Evolutionary conservation across 2,113 vertebrate genomes (phyloP), one percentile per base, ranked within the genome.

Genomic region (Bubo blakistoni): DNA sequence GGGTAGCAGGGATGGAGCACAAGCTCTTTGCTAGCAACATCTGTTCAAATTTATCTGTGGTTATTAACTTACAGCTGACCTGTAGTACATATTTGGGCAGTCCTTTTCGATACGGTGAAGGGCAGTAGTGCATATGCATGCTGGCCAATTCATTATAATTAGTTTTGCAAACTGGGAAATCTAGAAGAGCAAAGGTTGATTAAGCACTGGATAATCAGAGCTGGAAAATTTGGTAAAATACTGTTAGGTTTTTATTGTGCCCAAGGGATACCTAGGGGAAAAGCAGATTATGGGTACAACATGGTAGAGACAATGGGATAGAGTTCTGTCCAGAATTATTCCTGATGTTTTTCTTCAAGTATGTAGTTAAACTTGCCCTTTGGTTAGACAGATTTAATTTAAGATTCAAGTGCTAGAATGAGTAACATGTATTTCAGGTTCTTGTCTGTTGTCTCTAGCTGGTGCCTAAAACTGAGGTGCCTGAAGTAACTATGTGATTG

Each of bases 141-240:
- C 81, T 1, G 16, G 32, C 71, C 79, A 63, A 88, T 93, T 90
- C 38, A 47, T 95, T 87, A 69, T 89, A 74, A 94, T 95, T 81
- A 91, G n/a, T 86, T 95, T 83, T 88, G 47, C 72, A 95, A 86
- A 92, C 51, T 93, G 86, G 90, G 76, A 94, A 83, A 92, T 94
- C 76, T 94, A 67, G 69, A 82, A 78, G 59, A 90, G 86, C 63
- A 92, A 92, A 95, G 88, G 63, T 88, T 83, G 94, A 70, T 94
- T 88, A 92, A 83, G 44, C 94, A 92, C 36, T 51, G 71, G 67
- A 62, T 94, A 90, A 96, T 71, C 2, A 12, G 74, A 82, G 44
- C 79, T 86, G 59, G 79, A 86, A 80, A 85, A 82, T 70, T 62
- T 1, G 22, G 73, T 94, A 82, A 91, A 89, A 85, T 73, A 58